Evolutionary conservation across 2,797 vertebrate species (phyloP), one percentile per base, ranked within the genome.

Genomic region (Parauchenoglanis ngamensis): DNA sequence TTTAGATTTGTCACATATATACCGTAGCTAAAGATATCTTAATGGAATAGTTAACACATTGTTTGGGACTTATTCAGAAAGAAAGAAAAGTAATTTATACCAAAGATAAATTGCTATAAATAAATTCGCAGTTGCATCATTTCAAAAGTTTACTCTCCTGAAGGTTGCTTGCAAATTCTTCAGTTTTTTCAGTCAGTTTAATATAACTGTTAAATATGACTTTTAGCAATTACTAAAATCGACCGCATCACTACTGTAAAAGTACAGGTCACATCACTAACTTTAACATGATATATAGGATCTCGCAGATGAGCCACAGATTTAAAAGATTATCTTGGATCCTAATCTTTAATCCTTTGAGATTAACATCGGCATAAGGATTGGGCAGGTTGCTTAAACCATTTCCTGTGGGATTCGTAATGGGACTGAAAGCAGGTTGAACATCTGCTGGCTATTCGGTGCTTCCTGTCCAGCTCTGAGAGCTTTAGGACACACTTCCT

Each of bases 391-490:
- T 82, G 57, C 82, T 76, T 89, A 90, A 90, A 73, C 87, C 83
- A 73, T 90, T 91, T 90, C 89, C 88, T 88, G 76, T 86, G 83
- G 67, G 57, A 23, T 88, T 87, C 23, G 73, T 82, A 85, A 85
- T 68, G 56, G 80, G 77, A 25, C 86, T 87, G 77, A 59, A 84
- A 91, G 88, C 89, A 89, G 79, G 72, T 75, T 31, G 88, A 90
- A 90, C 90, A 91, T 90, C 91, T 90, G 89, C 63, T 87, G 80
- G 79, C 86, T 86, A 79, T 84, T 90, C 84, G 57, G 40, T 68
- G 81, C 89, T 90, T 87, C 87, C 87, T 89, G 85, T 87, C 85
- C 78, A 63, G 54, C 68, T 73, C 83, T 70, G 82, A 86, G 85
- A 84, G 81, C 28, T 87, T 89, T 88, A 89, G 80, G 77, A 87